Evolutionary conservation across 2,113 vertebrate genomes (phyloP).

Genomic region (Labrus mixtus): DNA sequence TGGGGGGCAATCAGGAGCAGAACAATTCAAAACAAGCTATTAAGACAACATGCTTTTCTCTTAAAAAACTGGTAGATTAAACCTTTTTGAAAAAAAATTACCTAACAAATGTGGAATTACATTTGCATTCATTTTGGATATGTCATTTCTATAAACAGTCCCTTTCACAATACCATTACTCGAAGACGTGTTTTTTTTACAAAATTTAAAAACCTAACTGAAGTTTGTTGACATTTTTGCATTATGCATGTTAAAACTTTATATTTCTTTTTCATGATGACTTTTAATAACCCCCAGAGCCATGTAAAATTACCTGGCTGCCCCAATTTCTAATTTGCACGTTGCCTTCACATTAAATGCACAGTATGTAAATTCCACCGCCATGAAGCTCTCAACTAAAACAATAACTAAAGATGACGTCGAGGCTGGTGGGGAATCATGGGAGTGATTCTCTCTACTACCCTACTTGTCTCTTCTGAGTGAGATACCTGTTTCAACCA

Average conservation of each 20-base stretch:
- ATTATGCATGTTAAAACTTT: too few species aligned
- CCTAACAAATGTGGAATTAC: neutral
- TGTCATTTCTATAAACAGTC: neutral
- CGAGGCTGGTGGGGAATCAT: too few species aligned
- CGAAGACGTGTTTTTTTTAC: too few species aligned
- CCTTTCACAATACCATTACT: neutral
- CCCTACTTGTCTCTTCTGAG: conserved; percentile 57
- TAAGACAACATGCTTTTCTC: neutral
- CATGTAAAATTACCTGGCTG: conserved; percentile 62
- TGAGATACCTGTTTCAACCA: conserved; percentile 75
- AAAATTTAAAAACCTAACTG: too few species aligned
- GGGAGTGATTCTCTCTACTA: too few species aligned
- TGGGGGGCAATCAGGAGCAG: neutral
- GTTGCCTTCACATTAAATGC: conserved; percentile 38
- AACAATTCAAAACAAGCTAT: neutral
- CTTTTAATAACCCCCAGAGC: conserved; percentile 44
- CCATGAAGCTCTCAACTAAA: too few species aligned
- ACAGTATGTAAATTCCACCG: too few species aligned
- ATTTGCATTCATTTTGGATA: neutral
- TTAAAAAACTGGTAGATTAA: neutral
- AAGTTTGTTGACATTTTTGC: too few species aligned
- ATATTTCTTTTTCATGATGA: neutral
- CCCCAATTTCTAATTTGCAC: conserved; percentile 65
- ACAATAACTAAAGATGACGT: too few species aligned
- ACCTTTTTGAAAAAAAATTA: neutral